phyloP scores from a whole-genome alignment of 2,888 invertebrate species.

The Lapara coniferarum region DNA sequence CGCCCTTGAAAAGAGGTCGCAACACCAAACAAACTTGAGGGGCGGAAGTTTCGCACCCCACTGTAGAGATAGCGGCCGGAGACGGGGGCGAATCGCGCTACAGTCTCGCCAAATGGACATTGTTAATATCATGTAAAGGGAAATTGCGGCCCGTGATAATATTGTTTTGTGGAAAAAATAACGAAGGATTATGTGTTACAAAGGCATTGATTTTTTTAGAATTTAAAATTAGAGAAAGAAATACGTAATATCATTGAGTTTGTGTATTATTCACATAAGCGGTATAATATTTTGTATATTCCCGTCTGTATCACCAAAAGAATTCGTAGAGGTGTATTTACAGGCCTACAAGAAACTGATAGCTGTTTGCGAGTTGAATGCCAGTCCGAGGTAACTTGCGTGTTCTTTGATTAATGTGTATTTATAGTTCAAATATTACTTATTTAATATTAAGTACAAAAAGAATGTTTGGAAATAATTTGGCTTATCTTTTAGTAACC shows the following conservation, averaged over 20 bases:
- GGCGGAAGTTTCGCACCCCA: conserved; percentile 51
- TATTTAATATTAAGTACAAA: too few species aligned
- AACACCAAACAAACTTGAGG: conserved; percentile 40
- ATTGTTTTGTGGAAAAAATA: conserved; percentile 11
- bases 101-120: conserved; percentile 39
- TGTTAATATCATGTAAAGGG: conserved; percentile 32
- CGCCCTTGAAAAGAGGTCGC: conserved; percentile 22
- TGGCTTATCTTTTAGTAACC: too few species aligned
- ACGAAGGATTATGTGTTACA: conserved; percentile 12
- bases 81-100: conserved; percentile 34
- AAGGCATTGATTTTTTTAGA: neutral
- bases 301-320: too few species aligned
- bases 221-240: neutral
- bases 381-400: too few species aligned
- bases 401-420: too few species aligned
- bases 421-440: too few species aligned
- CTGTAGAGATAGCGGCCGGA: conserved; percentile 52
- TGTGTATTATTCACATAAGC: too few species aligned
- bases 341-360: too few species aligned
- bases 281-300: too few species aligned
- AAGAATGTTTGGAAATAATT: too few species aligned
- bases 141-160: conserved; percentile 1
- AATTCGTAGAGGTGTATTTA: too few species aligned
- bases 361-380: too few species aligned
- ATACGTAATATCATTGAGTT: neutral